These are phyloP conservation scores for Meloe dianella DNA, from an alignment of 2,888 invertebrate species.

Conservation along the genomic window DNA sequence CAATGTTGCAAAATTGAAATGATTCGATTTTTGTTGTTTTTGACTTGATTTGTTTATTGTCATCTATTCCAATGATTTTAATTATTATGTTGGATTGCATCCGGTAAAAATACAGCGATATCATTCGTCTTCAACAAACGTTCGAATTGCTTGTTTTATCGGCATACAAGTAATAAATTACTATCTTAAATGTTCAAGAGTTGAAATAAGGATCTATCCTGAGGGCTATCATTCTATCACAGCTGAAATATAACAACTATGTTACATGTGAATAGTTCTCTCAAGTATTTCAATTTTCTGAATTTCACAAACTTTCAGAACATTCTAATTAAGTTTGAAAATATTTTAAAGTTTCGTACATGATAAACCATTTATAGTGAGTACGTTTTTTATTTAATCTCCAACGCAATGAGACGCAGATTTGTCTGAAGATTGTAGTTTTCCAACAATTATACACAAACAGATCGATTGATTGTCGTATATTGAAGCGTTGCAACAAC, in stretches of 20 bases:
- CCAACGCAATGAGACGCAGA: no score
- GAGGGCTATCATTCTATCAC: not conserved
- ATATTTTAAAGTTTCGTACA: not conserved
- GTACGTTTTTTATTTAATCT: not conserved
- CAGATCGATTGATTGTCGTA: no score
- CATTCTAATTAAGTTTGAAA: not conserved
- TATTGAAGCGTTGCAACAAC: no score
- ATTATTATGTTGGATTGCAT: slow-evolving; percentile 24
- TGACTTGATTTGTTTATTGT: not conserved
- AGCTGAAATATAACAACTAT: not conserved
- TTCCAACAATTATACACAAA: no score
- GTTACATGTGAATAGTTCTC: not conserved
- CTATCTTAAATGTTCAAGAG: not conserved
- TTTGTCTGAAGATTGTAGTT: no score
- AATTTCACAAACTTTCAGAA: not conserved
- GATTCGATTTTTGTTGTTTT: no score
- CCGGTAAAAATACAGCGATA: slow-evolving; percentile 16
- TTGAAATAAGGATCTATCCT: not conserved
- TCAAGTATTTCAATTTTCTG: not conserved
- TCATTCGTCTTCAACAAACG: not conserved
- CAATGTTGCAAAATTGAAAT: no score
- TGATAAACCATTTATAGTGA: not conserved
- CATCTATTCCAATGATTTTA: slow-evolving; percentile 32
- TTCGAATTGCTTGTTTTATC: not conserved
- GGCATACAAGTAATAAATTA: not conserved